Conservation (phyloP, 2,888 invertebrate genomes). For the Therioaphis trifolii region DNA sequence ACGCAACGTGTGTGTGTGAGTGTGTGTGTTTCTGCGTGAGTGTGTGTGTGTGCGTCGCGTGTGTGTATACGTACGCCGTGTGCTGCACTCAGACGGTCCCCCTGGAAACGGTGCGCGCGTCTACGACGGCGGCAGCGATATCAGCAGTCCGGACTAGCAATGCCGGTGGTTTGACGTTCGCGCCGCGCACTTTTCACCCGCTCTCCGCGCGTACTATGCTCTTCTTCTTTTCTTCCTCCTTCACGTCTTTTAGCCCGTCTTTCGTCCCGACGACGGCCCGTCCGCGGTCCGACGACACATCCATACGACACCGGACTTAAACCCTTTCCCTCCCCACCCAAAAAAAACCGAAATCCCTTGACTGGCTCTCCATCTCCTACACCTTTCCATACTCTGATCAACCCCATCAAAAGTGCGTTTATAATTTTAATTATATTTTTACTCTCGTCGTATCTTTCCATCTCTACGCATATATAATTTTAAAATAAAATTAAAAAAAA, state of each 20-base stretch:
- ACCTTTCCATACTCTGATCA: neutral
- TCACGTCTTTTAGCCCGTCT: conserved; percentile 56
- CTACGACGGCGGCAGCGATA: conserved; percentile 36
- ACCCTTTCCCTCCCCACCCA: neutral
- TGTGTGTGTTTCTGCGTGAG: too few species aligned
- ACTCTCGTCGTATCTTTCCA: conserved; percentile 1
- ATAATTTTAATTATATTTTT: conserved; percentile 4
- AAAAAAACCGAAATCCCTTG: too few species aligned
- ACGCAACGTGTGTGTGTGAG: conserved; percentile 39
- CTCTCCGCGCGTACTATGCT: conserved; percentile 62
- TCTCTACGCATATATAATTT: neutral
- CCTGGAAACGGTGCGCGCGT: conserved; percentile 61
- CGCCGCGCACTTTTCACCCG: conserved; percentile 60
- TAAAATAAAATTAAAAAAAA: conserved; percentile 1
- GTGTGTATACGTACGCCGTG: conserved; percentile 39
- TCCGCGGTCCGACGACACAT: conserved; percentile 10
- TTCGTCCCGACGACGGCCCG: conserved; percentile 32
- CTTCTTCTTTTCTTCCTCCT: conserved; percentile 62
- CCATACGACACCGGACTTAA: neutral
- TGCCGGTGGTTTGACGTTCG: conserved; percentile 63
- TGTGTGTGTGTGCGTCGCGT: too few species aligned
- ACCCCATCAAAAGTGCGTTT: conserved; percentile 8
- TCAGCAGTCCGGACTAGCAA: conserved; percentile 62
- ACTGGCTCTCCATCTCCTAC: neutral
- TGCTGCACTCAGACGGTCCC: conserved; percentile 63